Percentiles rank a stretch among this genome's conserved stretches.
Conservation (phyloP, 2,888 invertebrate genomes). For the Dinocampus coccinellae region DNA sequence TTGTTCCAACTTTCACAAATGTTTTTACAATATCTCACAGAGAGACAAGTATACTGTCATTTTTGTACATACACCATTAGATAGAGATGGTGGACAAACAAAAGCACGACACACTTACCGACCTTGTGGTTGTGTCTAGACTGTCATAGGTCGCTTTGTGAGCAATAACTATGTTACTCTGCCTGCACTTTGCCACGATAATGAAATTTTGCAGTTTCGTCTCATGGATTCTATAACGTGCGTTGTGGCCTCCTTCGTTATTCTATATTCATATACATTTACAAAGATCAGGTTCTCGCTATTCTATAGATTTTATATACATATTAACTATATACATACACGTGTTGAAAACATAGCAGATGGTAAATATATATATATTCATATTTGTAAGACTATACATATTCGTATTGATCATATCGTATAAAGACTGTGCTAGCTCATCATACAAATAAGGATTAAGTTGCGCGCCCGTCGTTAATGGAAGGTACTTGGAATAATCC, state of each 20-base stretch:
- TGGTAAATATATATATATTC: constrained; percentile 11
- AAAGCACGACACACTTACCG: background rate
- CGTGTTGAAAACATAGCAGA: constrained; percentile 6
- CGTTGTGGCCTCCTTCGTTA: constrained; percentile 37
- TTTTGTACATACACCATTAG: background rate
- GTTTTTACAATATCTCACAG: background rate
- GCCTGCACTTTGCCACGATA: constrained; percentile 68
- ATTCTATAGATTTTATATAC: background rate
- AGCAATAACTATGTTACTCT: constrained; percentile 66
- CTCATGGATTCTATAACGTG: constrained; percentile 21
- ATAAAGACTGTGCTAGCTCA: background rate
- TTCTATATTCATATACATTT: constrained; percentile 29
- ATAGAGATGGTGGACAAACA: background rate
- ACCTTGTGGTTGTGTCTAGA: constrained; percentile 13
- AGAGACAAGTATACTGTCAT: background rate
- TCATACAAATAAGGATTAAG: constrained; percentile 4
- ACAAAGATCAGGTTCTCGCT: constrained; percentile 36
- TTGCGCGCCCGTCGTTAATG: constrained; percentile 17
- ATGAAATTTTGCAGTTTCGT: constrained; percentile 57
- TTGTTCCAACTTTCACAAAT: background rate
- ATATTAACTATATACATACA: constrained; percentile 27
- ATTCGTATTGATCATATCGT: too few relatives aligned
- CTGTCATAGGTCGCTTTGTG: constrained; percentile 25
- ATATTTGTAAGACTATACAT: background rate
- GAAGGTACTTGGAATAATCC: constrained; percentile 4